Evolutionary conservation across 1,140 invertebrate genomes (phyloP).

Genomic region (Pteromalus puparum): DNA sequence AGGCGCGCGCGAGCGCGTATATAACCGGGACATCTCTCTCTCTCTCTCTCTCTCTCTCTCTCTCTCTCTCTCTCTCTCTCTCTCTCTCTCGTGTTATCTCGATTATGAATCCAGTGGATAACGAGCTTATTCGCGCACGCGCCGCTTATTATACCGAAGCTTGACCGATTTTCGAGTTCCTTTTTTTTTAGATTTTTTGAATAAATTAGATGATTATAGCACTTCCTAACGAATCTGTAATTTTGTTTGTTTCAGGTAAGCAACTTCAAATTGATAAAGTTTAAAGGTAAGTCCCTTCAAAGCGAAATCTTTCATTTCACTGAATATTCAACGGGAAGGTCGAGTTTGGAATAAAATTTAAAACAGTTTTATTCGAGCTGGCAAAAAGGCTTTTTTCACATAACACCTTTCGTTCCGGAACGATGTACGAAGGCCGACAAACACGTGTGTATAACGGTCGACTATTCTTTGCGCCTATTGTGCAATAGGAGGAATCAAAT

Average conservation of each 20-base stretch:
- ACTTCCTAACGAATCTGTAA: not conserved
- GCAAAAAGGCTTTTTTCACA: not conserved
- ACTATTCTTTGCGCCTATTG: not conserved
- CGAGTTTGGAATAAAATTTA: too few species aligned
- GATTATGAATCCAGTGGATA: conserved; percentile 55
- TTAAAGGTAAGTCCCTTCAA: too few species aligned
- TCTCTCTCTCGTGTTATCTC: conserved; percentile 50
- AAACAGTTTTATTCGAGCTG: too few species aligned
- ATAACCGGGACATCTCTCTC: conserved; percentile 54
- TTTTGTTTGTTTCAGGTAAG: conserved; percentile 23
- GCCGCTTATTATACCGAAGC: not conserved
- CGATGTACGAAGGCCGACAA: not conserved
- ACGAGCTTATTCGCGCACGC: conserved; percentile 54
- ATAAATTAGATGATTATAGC: too few species aligned
- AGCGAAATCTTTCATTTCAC: too few species aligned
- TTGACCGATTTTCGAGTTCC: conserved; percentile 21
- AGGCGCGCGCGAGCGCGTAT: not conserved
- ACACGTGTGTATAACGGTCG: not conserved
- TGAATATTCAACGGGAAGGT: too few species aligned
- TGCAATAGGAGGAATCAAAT: not conserved
- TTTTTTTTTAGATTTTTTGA: conserved; percentile 1
- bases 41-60: too few species aligned
- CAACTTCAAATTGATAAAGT: not conserved
- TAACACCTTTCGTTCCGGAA: not conserved
- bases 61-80: conserved; percentile 17